A percentile compares a stretch with the other conserved stretches of the same genome.
phyloP scores from a whole-genome alignment of 2,888 invertebrate genomes.

The Drosophila stalkeri region DNA sequence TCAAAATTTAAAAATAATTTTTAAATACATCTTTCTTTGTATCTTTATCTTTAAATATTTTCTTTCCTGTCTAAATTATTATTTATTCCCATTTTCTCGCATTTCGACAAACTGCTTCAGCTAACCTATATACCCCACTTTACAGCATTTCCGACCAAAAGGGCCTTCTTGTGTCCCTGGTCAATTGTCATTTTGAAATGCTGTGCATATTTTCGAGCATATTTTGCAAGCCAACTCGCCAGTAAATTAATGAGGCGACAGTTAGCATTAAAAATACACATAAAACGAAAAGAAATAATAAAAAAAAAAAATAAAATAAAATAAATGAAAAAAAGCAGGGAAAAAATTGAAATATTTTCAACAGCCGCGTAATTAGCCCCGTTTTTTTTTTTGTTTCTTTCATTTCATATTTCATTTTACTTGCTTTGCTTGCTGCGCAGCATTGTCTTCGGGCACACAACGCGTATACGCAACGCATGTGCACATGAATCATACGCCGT shows the following conservation, averaged over 20 bases:
- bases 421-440: neutral
- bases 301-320: no score
- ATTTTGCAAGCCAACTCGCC: conserved; percentile 26
- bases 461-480: conserved; percentile 61
- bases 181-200: conserved; percentile 32
- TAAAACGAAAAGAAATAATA: conserved; percentile 9
- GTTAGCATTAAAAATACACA: conserved; percentile 49
- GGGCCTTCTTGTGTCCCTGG: conserved; percentile 15
- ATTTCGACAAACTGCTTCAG: neutral
- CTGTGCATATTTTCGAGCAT: conserved; percentile 32
- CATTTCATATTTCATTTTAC: conserved; percentile 24
- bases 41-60: no score
- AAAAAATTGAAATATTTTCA: conserved; percentile 66
- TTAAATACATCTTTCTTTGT: no score
- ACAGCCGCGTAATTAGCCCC: conserved; percentile 75
- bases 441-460: conserved; percentile 37
- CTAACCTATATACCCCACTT: neutral
- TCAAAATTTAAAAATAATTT: no score
- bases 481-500: conserved; percentile 73
- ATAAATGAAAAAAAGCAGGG: conserved; percentile 1
- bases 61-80: neutral
- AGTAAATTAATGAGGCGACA: conserved; percentile 76
- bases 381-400: conserved; percentile 33
- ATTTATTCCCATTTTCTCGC: neutral
- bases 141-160: neutral